Evolutionary conservation across 2,113 vertebrate species (phyloP), one percentile per base, ranked within the genome.

Genomic region (Gymnocephalus cernua): DNA sequence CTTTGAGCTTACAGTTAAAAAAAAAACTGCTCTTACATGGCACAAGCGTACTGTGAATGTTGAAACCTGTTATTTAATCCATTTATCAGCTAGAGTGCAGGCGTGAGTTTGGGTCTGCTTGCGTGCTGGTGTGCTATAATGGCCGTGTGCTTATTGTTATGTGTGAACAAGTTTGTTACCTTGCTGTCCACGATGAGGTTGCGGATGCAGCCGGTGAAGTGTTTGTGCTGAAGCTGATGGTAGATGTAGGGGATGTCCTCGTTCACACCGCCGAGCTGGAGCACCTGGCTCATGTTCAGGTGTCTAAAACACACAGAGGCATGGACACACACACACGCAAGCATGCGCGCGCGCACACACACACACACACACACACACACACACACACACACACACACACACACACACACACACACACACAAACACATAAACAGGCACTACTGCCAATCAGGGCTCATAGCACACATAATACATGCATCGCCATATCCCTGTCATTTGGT

Each of bases 211-310:
- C 97, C 97, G 2, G 94, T 96, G 77, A 97, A 98, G 91, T 97
- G 96, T 83, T 95, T 96, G 89, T 97, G 95, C 41, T 94, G 94
- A 53, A 98, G 53, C 12, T 97, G 95, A 0, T 96, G 95, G 82
- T 97, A 97, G 79, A 95, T 91, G 85, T 96, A 97, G 0, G 96
- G 95, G 32, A 97, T 86, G 0, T 95, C 96, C 85, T 96, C 96
- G 45, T 97, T 98, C 3, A 97, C 95, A 53, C 97, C 97, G 4
- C 97, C 97, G 18, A 98, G 89, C 90, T 97, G 96, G 4, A 98
- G 93, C 67, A 97, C 96, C 51, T 96, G 95, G 81, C 95, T 96
- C 64, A 79, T 88, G 82, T 96, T 96, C 92, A 96, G 93, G 83
- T 96, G 92, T 92, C 97, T 97, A 54, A 47, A 86, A 88, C 16